phyloP scores from a whole-genome alignment of 2,888 invertebrate genomes.

The Synanthedon formicaeformis region DNA sequence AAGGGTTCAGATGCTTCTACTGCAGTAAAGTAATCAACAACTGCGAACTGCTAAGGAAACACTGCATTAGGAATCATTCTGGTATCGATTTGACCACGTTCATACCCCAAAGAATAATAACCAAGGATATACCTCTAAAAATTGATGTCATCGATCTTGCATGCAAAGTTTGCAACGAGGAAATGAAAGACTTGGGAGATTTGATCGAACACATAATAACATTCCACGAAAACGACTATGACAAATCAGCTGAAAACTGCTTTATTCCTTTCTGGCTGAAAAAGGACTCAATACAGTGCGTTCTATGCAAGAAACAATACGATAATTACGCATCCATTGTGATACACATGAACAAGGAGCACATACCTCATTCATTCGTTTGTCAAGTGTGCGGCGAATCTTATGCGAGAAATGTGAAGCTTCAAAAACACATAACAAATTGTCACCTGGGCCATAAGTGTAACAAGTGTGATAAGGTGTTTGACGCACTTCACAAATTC shows the following conservation, averaged over 20 bases:
- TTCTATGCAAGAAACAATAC: constrained; percentile 26
- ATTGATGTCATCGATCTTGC: constrained; percentile 32
- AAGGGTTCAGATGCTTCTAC: constrained; percentile 45
- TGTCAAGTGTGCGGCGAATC: constrained; percentile 46
- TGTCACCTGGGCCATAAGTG: constrained; percentile 34
- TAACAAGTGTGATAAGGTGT: constrained; percentile 50
- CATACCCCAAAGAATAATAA: constrained; percentile 30
- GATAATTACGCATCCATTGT: constrained; percentile 40
- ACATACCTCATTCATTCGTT: constrained; percentile 33
- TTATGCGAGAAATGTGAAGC: constrained; percentile 31
- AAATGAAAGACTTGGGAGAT: constrained; percentile 24
- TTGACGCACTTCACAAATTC: constrained; percentile 32
- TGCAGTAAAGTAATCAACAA: constrained; percentile 38
- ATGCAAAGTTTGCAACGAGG: constrained; percentile 31
- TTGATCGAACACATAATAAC: constrained; percentile 29
- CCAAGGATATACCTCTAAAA: constrained; percentile 48
- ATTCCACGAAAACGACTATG: constrained; percentile 29
- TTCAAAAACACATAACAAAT: constrained; percentile 37
- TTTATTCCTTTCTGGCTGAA: constrained; percentile 39
- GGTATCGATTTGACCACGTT: constrained; percentile 24
- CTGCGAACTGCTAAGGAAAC: constrained; percentile 29
- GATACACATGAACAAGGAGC: constrained; percentile 45
- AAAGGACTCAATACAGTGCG: constrained; percentile 31
- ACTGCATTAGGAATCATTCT: constrained; percentile 25
- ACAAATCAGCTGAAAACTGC: constrained; percentile 24